Conservation (phyloP, 2,113 vertebrate genomes). For the Prionailurus viverrinus region DNA sequence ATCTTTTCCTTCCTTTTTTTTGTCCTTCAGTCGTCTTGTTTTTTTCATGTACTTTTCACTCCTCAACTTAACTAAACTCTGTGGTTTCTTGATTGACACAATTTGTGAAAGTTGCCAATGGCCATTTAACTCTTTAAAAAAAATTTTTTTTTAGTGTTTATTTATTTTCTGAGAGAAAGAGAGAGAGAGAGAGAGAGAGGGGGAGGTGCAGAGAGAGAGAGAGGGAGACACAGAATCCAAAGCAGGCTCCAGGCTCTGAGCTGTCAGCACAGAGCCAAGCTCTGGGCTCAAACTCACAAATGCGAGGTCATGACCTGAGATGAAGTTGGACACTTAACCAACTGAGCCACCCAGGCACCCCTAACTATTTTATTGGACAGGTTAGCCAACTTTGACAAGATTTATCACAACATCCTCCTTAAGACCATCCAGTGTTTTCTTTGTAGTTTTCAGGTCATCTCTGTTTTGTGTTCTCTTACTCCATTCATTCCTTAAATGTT, state of each 20-base stretch:
- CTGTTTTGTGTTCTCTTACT: not conserved
- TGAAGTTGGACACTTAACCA: no score
- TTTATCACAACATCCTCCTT: not conserved
- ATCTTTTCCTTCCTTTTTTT: not conserved
- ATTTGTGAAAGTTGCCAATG: not conserved
- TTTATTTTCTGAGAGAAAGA: no score
- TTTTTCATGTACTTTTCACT: not conserved
- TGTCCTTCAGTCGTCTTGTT: not conserved
- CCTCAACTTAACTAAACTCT: not conserved
- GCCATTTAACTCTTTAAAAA: not conserved
- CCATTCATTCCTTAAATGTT: not conserved
- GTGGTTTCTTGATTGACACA: not conserved
- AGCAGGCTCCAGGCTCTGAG: no score
- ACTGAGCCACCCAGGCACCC: no score
- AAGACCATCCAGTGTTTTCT: not conserved
- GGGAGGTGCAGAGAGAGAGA: no score
- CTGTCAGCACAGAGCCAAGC: no score
- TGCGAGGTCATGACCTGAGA: no score
- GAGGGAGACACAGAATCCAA: no score
- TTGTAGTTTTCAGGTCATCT: not conserved
- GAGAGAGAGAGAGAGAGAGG: no score
- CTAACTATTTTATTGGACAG: not conserved
- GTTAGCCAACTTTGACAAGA: not conserved
- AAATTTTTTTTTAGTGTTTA: no score
- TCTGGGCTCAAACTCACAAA: no score